phyloP scores from a whole-genome alignment of 1,140 invertebrate species.

The Zaprionus africanus region DNA sequence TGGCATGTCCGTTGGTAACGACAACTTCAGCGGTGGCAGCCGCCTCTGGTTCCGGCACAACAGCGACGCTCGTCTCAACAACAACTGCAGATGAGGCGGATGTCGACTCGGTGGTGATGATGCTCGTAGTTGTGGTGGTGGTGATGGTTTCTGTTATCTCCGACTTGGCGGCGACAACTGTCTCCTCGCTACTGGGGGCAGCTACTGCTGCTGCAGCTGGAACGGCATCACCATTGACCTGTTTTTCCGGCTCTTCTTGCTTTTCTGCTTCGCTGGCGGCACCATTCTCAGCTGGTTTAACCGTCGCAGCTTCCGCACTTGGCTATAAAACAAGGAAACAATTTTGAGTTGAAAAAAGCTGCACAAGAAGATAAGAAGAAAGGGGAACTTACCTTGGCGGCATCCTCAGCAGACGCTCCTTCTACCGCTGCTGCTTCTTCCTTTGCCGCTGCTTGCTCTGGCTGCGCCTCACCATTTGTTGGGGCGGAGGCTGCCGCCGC shows the following conservation, averaged over 20 bases:
- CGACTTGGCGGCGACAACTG: slow-evolving; percentile 32
- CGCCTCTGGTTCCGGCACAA: slow-evolving; percentile 34
- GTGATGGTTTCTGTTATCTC: slow-evolving; percentile 34
- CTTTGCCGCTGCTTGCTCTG: slow-evolving; percentile 53
- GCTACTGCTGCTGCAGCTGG: slow-evolving; percentile 14
- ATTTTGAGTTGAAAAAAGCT: neutral
- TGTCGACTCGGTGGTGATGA: slow-evolving; percentile 62
- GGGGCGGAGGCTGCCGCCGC: slow-evolving; percentile 49
- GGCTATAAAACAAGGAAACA: neutral
- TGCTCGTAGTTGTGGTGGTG: slow-evolving; percentile 28
- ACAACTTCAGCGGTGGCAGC: slow-evolving; percentile 39
- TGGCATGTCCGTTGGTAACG: slow-evolving; percentile 72
- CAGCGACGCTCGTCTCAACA: slow-evolving; percentile 46
- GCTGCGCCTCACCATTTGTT: slow-evolving; percentile 69
- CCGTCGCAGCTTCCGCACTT: slow-evolving; percentile 43
- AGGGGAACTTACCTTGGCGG: slow-evolving; percentile 46
- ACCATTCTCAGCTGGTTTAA: slow-evolving; percentile 69
- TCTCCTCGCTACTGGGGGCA: slow-evolving; percentile 46
- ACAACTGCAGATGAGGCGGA: slow-evolving; percentile 68
- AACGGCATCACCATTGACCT: slow-evolving; percentile 61
- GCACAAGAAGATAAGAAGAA: neutral
- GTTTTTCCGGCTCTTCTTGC: slow-evolving; percentile 54
- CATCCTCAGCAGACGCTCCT: slow-evolving; percentile 16
- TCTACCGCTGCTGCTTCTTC: slow-evolving; percentile 13
- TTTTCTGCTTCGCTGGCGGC: slow-evolving; percentile 63